Percentiles rank a stretch among this genome's conserved stretches.
Conservation (phyloP, 2,888 invertebrate genomes). For the Pecten maximus region DNA sequence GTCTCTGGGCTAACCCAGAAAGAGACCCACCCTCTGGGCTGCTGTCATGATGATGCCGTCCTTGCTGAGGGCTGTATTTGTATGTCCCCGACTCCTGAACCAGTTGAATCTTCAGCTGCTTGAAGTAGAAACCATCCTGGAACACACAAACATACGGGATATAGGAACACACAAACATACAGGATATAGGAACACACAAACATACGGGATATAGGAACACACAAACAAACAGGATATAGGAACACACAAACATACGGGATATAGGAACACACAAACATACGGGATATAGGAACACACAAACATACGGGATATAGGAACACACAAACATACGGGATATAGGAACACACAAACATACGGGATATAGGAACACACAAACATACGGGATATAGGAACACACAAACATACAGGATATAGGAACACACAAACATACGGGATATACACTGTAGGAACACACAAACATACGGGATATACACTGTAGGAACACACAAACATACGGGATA, state of each 20-base stretch:
- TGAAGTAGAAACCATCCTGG: slow-evolving; percentile 86
- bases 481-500: slow-evolving; percentile 15
- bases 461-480: no score
- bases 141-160: slow-evolving; percentile 33
- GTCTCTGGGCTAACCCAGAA: slow-evolving; percentile 12
- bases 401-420: slow-evolving; percentile 46
- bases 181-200: no score
- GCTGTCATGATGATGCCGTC: slow-evolving; percentile 66
- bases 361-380: no score
- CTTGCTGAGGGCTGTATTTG: slow-evolving; percentile 70
- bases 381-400: slow-evolving; percentile 37
- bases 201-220: background rate
- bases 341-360: no score
- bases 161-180: no score
- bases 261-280: no score
- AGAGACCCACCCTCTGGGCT: slow-evolving; percentile 73
- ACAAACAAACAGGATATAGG: no score
- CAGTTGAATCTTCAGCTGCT: slow-evolving; percentile 89
- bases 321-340: no score
- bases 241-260: no score
- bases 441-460: slow-evolving; percentile 44
- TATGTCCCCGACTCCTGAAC: slow-evolving; percentile 82
- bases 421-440: no score
- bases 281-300: no score
- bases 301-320: no score